Base-by-base conservation (phyloP, 2,113 vertebrate genomes). In the Bujurquina vittata region DNA sequence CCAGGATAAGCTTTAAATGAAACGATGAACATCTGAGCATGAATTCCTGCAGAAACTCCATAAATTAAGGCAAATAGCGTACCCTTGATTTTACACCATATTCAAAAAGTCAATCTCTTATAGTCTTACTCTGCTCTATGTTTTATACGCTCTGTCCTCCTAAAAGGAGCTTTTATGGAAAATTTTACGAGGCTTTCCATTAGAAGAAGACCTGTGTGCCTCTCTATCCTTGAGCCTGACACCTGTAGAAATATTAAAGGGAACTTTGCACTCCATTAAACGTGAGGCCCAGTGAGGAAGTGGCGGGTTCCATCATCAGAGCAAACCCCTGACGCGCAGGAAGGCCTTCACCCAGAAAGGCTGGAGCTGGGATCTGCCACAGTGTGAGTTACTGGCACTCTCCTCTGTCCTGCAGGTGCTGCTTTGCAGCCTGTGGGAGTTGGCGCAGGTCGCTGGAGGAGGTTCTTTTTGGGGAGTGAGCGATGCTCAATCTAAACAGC, bases 261-360 rank as follows among this genome's bases (percentile, higher is more conserved):
- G 79, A 92, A 88, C 88, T 88, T 91, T 89, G 81, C 85, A 81
- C 92, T 87, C 90, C 89, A 92, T 94, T 91, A 91, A 90, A 87
- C 10, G 2, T n/a, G 85, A 90, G 88, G 84, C 85, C 80, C 78
- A 0, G 31, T 2, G 5, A 87, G 89, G 80, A 89, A 82, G 76
- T 77, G 84, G 61, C 11, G 17, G 74, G 12, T 55, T 75, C 78
- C 74, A 79, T 85, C 84, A 77, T 81, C 79, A 72, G 86, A 87
- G 79, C 80, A 88, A 91, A 91, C 83, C 76, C 86, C 83, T 59
- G 2, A 80, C 40, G 73, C 83, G 84, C 37, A 76, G 80, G 75
- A 75, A 80, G 75, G 80, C 83, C 85, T 62, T 89, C 84, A 84
- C 56, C 56, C 84, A 81, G 75, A 86, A 87, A 84, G 80, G 74